Evolutionary conservation across 1,140 invertebrate genomes (phyloP), one percentile per base, ranked within the genome.

Genomic region (Drosophila dunni): DNA sequence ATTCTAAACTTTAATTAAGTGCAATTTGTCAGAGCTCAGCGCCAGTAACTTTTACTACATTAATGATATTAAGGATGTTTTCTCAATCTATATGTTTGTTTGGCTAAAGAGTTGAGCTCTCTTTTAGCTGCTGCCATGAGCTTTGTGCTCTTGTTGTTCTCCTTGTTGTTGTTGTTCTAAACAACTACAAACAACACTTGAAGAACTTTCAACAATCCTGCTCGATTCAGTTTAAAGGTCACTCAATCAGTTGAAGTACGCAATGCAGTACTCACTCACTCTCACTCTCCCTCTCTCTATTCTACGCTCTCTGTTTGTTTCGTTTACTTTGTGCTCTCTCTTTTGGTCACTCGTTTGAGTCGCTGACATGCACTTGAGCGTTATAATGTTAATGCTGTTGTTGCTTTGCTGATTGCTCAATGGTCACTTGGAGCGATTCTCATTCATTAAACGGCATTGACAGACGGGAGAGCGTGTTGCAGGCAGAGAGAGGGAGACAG

Each of bases 341-440:
- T 53, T 13, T 36, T 53, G 34, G 50, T 56, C 40, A 56, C 34
- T 56, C 53, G 36, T 42, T 56, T 56, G 34, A 34, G 46, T 44
- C 13, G 54, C 45, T 58, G 34, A 63, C 70, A 24, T 38, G 68
- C 61, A 64, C 68, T 71, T 71, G 50, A 73, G 57, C 53, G 53
- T 57, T 71, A 40, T 42, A 54, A 66, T 62, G 56, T 74, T 74
- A 61, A 50, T 70, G 66, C 65, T 48, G 44, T 69, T 64, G 67
- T 69, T 64, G 67, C 66, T 70, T 62, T 69, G 67, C 67, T 71
- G 67, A 75, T 75, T 75, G 66, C 67, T 75, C 60, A 75, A 71
- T 75, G 72, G 67, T 53, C 72, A 70, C 68, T 75, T 62, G 56
- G 45, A 56, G 48, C 36, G 34, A 36, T 54, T 17, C 69, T 67